A percentile compares a stretch with the other conserved stretches of the same genome.
These are phyloP conservation scores for Mythimna impura DNA, from an alignment of 2,888 invertebrate genomes.

Conservation along the genomic window DNA sequence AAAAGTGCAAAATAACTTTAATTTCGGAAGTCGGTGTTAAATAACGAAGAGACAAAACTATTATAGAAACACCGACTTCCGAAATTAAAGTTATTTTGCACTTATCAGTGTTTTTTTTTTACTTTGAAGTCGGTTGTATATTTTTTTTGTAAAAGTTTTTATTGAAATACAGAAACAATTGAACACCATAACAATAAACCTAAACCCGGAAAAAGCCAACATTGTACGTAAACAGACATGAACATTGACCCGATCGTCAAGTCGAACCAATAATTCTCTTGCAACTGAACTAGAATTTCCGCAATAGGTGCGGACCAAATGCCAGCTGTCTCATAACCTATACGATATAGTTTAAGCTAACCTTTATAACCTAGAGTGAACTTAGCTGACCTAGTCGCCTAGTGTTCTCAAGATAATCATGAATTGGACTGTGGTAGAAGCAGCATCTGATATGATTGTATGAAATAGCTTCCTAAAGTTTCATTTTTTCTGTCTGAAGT, in stretches of 20 bases:
- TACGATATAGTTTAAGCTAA: slow-evolving; percentile 36
- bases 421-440: not conserved
- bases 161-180: not conserved
- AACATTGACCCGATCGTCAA: slow-evolving; percentile 45
- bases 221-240: slow-evolving; percentile 2
- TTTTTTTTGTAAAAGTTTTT: too few species aligned
- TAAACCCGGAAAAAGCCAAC: slow-evolving; percentile 1
- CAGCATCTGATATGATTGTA: not conserved
- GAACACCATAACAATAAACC: not conserved
- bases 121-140: too few species aligned
- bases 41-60: too few species aligned
- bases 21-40: too few species aligned
- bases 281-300: slow-evolving; percentile 47
- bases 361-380: slow-evolving; percentile 38
- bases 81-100: too few species aligned
- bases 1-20: too few species aligned
- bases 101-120: too few species aligned
- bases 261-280: slow-evolving; percentile 24
- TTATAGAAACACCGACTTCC: too few species aligned
- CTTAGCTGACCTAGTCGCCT: slow-evolving; percentile 28
- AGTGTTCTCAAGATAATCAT: slow-evolving; percentile 31
- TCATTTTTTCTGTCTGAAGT: too few species aligned
- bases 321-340: slow-evolving; percentile 43
- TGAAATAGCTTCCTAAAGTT: not conserved
- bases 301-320: slow-evolving; percentile 45